Evolutionary conservation across 2,797 vertebrate species (phyloP).

Genomic region (Pelochelys cantorii): DNA sequence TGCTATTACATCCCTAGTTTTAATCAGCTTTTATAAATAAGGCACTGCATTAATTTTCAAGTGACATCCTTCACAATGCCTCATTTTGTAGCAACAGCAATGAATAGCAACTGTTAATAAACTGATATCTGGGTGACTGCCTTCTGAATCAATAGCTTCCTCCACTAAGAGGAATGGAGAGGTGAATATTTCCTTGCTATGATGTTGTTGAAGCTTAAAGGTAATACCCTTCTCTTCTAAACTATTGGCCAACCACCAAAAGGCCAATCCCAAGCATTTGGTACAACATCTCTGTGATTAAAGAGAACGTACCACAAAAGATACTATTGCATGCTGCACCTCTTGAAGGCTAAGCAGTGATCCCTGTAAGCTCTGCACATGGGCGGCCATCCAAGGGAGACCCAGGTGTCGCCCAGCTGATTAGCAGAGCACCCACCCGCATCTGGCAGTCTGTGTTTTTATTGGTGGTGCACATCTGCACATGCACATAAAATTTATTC

Average conservation of each 20-base stretch:
- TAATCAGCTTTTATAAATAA: not conserved
- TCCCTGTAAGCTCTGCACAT: too few relatives aligned
- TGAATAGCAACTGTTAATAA: not conserved
- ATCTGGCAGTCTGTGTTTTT: too few relatives aligned
- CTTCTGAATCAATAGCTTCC: not conserved
- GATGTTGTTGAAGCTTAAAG: too few relatives aligned
- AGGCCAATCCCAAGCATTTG: not conserved
- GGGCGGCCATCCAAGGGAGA: too few relatives aligned
- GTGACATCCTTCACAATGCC: not conserved
- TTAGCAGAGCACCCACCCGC: too few relatives aligned
- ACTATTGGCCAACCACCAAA: not conserved
- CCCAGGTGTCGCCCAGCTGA: too few relatives aligned
- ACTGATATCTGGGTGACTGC: not conserved
- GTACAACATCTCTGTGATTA: not conserved
- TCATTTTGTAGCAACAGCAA: slow-evolving; percentile 1
- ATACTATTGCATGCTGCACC: not conserved
- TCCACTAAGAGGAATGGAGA: not conserved
- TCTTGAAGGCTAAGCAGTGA: not conserved
- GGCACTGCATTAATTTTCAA: accelerated
- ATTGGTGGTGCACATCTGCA: too few relatives aligned
- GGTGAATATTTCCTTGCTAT: too few relatives aligned
- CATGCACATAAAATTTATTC: too few relatives aligned
- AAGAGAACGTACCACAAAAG: not conserved
- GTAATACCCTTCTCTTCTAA: not conserved
- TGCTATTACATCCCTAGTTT: not conserved